Base-by-base conservation (phyloP, 2,888 invertebrate genomes). In the Oscheius sp. region DNA sequence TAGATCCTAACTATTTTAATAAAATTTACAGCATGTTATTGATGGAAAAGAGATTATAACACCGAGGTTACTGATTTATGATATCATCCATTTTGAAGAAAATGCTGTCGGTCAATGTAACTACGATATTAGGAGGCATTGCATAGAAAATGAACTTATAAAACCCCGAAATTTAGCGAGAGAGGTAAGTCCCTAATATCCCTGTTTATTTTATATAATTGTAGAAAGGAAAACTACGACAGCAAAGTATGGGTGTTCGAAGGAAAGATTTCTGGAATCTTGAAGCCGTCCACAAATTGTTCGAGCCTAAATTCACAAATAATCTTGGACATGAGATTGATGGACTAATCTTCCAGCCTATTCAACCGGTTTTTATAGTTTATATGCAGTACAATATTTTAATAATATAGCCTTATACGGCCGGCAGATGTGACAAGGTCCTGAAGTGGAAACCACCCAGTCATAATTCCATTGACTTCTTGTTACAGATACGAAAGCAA, bases 381-480 rank as follows among this genome's bases (percentile, higher is more conserved):
- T 21, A 18, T 21, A 55, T 25, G 3, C 23, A 23, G 7, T 9
- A 55, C 16, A 63, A 41, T 41, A 41, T 13, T 68, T 66, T 66
- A 35, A 35, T 69, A 9, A n/a, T n/a, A 56, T 63, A 94, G 93
- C 92, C 93, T 0, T 99, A 99, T 88, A 91, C 91, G 16, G 90
- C 94, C 7, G 99, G 99, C 0, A 91, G 92, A 6, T 95, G 94
- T 86, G 91, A 92, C 45, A 92, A 93, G 56, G 94, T 97, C 1
- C 91, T 99, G 18, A 99, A 99, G 89, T 99, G 99, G 99, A 99
- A 99, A 89, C 98, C 99, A 18, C 91, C 93, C 2, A 92, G 93
- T 74, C 92, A 95, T 90, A 99, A 99, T 90, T 96, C 97, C 3
- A 93, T 99, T 0, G 99, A 99, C 90, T 99, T 99, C 89, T 92